phyloP scores from a whole-genome alignment of 2,797 vertebrate species.

The Emys orbicularis region DNA sequence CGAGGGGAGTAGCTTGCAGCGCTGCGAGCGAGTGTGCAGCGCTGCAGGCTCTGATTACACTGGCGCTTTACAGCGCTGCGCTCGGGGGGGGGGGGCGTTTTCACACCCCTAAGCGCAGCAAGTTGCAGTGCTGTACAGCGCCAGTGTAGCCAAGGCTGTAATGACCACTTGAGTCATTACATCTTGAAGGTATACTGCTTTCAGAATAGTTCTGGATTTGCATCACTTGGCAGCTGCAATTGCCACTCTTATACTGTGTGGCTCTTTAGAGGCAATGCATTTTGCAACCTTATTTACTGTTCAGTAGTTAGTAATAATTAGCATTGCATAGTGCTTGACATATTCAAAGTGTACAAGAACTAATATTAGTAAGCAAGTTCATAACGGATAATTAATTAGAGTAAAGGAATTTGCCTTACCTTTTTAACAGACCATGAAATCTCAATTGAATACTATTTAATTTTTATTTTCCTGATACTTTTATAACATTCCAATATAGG shows the following conservation, averaged over 20 bases:
- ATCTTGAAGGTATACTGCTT: neutral
- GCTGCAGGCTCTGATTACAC: no score
- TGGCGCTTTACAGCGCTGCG: no score
- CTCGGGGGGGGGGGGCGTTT: no score
- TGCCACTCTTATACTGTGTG: neutral
- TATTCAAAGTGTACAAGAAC: neutral
- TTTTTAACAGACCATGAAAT: neutral
- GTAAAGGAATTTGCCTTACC: neutral
- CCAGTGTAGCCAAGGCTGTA: no score
- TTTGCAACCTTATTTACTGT: neutral
- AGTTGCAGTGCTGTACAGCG: no score
- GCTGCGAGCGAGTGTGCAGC: no score
- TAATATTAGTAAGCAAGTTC: slow-evolving; percentile 29
- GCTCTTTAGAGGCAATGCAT: neutral
- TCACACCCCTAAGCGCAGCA: no score
- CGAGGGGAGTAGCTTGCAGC: no score
- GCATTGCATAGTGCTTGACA: neutral
- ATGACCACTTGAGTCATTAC: neutral
- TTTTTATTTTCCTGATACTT: neutral
- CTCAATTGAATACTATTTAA: neutral
- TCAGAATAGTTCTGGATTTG: neutral
- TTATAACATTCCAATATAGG: neutral
- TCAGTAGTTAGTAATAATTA: neutral
- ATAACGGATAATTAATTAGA: neutral
- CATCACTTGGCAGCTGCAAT: neutral